Percentiles rank a stretch among this genome's conserved stretches.
Conservation (phyloP, 1,140 invertebrate species). For the Planococcus citri region DNA sequence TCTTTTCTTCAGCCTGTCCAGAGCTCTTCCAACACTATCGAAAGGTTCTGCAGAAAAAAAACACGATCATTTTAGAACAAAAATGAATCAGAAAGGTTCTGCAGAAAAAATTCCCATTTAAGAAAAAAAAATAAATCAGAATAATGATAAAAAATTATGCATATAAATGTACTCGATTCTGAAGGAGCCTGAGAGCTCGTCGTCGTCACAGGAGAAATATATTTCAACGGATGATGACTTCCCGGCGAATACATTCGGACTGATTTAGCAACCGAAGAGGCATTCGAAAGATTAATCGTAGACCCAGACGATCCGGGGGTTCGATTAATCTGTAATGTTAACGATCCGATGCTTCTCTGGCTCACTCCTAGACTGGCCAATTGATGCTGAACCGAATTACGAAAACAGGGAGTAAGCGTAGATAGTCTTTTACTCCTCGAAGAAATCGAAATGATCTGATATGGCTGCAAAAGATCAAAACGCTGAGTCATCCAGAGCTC, state of each 20-base stretch:
- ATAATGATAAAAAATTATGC: too few species aligned
- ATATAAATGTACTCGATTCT: neutral
- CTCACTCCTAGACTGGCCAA: neutral
- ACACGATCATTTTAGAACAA: too few species aligned
- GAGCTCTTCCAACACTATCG: too few species aligned
- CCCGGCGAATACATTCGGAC: neutral
- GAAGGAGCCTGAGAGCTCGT: neutral
- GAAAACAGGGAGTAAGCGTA: neutral
- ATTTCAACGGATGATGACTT: neutral
- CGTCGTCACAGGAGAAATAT: neutral
- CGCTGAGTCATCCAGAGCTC: too few species aligned
- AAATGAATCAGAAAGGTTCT: too few species aligned
- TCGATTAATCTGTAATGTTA: neutral
- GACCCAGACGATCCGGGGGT: neutral
- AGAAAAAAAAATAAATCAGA: too few species aligned
- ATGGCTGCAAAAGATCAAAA: neutral
- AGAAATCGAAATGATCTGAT: neutral
- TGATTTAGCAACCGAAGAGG: neutral
- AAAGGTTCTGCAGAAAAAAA: too few species aligned
- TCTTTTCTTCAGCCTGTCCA: neutral
- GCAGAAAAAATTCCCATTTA: too few species aligned
- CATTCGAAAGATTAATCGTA: neutral
- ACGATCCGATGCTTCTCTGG: neutral
- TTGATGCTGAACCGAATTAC: neutral
- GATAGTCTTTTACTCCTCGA: neutral